A percentile compares a stretch with the other conserved stretches of the same genome.
These are phyloP conservation scores for Sinodicranocentrus sp. DNA, from an alignment of 2,888 invertebrate genomes.

Conservation along the genomic window DNA sequence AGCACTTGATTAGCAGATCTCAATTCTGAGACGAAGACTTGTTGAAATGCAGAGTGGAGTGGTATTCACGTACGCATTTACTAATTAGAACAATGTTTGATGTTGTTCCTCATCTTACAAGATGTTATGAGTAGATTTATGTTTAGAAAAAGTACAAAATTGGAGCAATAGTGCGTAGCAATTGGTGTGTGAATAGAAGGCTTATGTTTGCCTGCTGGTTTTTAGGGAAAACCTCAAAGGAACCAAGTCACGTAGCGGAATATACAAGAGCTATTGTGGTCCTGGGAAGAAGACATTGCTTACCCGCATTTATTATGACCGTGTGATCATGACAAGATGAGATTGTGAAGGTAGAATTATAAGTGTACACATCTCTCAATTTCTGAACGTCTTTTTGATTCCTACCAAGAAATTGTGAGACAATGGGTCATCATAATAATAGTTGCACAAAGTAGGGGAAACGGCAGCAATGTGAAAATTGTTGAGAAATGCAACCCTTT, in stretches of 20 bases:
- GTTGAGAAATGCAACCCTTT: constrained; percentile 22
- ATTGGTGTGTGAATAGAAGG: too few species aligned
- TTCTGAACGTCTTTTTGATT: neutral
- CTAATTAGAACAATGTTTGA: constrained; percentile 27
- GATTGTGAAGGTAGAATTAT: neutral
- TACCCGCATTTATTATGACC: constrained; percentile 3
- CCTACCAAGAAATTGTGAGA: too few species aligned
- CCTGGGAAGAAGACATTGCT: neutral
- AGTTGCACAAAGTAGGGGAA: too few species aligned
- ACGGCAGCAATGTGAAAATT: constrained; percentile 30
- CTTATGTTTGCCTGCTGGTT: too few species aligned
- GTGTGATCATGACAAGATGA: neutral
- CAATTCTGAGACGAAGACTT: neutral
- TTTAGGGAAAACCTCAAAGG: constrained; percentile 27
- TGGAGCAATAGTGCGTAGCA: constrained; percentile 36
- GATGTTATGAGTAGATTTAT: neutral
- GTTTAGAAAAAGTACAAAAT: constrained; percentile 4
- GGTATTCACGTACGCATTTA: neutral
- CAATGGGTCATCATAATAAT: constrained; percentile 26
- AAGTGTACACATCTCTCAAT: neutral
- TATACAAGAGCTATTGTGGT: neutral
- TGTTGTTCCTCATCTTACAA: neutral
- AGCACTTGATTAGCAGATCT: constrained; percentile 11
- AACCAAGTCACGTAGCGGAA: constrained; percentile 15
- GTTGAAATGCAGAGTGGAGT: neutral